Evolutionary conservation across 2,888 invertebrate genomes (phyloP).

Genomic region (Leptothorax acervorum): DNA sequence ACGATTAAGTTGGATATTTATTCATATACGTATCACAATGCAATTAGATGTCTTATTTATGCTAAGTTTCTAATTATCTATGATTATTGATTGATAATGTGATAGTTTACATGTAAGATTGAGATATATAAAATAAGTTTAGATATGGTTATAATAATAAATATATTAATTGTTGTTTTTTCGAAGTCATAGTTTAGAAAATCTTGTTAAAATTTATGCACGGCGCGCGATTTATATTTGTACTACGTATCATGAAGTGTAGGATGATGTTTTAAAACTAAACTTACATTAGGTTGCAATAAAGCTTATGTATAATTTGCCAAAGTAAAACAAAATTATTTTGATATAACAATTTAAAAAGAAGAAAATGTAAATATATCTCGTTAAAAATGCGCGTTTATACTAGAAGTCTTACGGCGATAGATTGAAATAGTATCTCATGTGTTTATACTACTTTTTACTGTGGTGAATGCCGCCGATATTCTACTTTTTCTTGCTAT

Average conservation of each 20-base stretch:
- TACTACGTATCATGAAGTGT: not conserved
- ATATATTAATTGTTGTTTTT: too few species aligned
- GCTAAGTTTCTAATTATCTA: too few species aligned
- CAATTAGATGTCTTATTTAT: too few species aligned
- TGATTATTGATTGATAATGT: too few species aligned
- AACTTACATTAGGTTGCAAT: not conserved
- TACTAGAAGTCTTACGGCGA: not conserved
- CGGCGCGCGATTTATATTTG: too few species aligned
- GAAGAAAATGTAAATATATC: not conserved
- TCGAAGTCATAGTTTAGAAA: too few species aligned
- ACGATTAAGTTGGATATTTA: not conserved
- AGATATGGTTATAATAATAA: too few species aligned
- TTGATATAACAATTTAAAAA: not conserved
- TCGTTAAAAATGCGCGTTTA: not conserved
- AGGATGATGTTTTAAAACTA: not conserved
- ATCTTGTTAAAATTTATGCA: too few species aligned
- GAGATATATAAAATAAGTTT: too few species aligned
- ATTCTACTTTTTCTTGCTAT: slow-evolving; percentile 32
- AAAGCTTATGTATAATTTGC: not conserved
- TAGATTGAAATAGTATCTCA: slow-evolving; percentile 45
- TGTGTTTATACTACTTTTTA: slow-evolving; percentile 24
- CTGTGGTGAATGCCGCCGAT: slow-evolving; percentile 15
- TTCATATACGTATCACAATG: too few species aligned
- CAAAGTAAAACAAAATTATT: not conserved
- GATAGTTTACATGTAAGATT: too few species aligned